These are phyloP conservation scores for Umimayanthus chanpuru DNA, from an alignment of 92 coral and sea anemone species.

Conservation along the genomic window DNA sequence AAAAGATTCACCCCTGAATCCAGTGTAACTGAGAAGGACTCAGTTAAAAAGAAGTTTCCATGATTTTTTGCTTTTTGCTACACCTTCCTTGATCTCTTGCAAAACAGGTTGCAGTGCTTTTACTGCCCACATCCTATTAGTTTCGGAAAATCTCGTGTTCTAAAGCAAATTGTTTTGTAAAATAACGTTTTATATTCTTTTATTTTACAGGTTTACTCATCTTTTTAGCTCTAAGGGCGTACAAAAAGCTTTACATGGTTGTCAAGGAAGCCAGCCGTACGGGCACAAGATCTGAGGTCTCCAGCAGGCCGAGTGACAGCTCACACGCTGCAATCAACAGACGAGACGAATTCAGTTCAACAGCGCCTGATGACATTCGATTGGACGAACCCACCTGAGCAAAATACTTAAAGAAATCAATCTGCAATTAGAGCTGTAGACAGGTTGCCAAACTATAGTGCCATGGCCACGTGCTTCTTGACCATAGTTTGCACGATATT, in stretches of 20 bases:
- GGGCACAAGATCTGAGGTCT: not conserved
- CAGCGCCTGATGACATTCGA: not conserved
- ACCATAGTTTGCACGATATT: too few relatives aligned
- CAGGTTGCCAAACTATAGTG: not conserved
- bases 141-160: too few relatives aligned
- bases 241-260: not conserved
- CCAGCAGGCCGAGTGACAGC: not conserved
- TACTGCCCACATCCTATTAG: too few relatives aligned
- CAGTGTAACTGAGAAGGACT: too few relatives aligned
- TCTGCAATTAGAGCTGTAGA: not conserved
- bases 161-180: too few relatives aligned
- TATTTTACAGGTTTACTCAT: slow-evolving; percentile 10
- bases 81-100: too few relatives aligned
- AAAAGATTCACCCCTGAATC: too few relatives aligned
- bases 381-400: not conserved
- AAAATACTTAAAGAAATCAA: too few relatives aligned
- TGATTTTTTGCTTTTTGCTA: too few relatives aligned
- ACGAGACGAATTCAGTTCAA: not conserved
- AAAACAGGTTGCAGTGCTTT: too few relatives aligned
- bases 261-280: not conserved
- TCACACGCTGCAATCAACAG: not conserved
- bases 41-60: too few relatives aligned
- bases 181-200: not conserved
- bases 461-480: too few relatives aligned
- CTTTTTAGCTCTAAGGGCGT: not conserved